phyloP scores from a whole-genome alignment of 2,888 invertebrate genomes.

The Hypsopygia costalis region DNA sequence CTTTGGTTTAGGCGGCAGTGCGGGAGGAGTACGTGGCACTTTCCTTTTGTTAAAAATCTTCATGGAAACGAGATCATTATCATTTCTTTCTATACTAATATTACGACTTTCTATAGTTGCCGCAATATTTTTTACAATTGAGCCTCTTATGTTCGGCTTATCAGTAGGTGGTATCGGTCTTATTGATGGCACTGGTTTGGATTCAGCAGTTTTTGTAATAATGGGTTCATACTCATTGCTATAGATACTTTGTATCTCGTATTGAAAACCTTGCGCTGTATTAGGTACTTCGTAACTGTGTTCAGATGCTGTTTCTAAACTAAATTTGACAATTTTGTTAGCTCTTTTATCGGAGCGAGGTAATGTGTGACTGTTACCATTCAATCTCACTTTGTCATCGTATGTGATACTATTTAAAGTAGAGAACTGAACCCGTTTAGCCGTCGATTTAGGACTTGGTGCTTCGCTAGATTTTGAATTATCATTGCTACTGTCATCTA shows the following conservation, averaged over 20 bases:
- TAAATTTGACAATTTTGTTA: conserved; percentile 76
- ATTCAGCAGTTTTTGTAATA: conserved; percentile 69
- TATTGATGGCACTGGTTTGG: conserved; percentile 52
- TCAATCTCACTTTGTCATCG: conserved; percentile 64
- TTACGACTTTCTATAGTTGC: conserved; percentile 71
- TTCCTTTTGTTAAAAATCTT: conserved; percentile 77
- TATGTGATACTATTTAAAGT: conserved; percentile 82
- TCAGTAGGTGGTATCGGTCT: conserved; percentile 44
- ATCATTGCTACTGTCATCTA: conserved; percentile 79
- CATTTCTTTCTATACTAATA: conserved; percentile 72
- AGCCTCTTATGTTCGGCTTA: conserved; percentile 67
- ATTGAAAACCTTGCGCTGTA: conserved; percentile 74
- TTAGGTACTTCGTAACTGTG: conserved; percentile 83
- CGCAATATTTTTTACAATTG: conserved; percentile 74
- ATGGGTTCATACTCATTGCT: conserved; percentile 89
- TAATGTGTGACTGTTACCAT: conserved; percentile 53
- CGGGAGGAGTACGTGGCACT: conserved; percentile 85
- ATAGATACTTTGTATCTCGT: conserved; percentile 84
- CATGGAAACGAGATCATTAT: conserved; percentile 60
- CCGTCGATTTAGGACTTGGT: conserved; percentile 68
- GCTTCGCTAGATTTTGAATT: conserved; percentile 71
- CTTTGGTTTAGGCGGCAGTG: conserved; percentile 89
- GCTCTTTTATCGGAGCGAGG: conserved; percentile 67
- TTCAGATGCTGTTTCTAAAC: conserved; percentile 74
- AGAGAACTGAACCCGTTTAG: conserved; percentile 83